A percentile compares a stretch with the other conserved stretches of the same genome.
Conservation (phyloP, 2,113 vertebrate genomes). For the Hydropotes inermis region DNA sequence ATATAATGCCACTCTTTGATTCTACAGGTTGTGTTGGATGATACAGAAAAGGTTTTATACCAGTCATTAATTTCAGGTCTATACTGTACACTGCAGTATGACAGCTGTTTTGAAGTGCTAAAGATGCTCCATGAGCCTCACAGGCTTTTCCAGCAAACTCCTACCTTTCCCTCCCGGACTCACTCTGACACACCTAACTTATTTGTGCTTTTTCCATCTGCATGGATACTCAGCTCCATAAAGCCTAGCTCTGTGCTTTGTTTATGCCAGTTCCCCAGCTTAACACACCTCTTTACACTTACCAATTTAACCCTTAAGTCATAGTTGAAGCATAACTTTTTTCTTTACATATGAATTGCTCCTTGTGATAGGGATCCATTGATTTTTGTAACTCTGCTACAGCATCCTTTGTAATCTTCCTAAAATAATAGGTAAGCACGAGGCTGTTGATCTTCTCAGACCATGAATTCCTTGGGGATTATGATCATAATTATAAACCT, state of each 20-base stretch:
- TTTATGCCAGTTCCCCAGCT: not conserved
- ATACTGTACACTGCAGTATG: not conserved
- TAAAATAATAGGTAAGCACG: not conserved
- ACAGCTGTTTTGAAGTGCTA: not conserved
- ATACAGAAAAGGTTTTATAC: not conserved
- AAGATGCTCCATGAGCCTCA: not conserved
- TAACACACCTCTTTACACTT: not conserved
- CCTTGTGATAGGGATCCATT: not conserved
- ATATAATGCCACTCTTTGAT: not conserved
- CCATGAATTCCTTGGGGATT: not conserved
- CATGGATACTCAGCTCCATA: not conserved
- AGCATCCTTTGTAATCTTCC: not conserved
- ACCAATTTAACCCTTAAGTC: not conserved
- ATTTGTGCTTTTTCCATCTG: not conserved
- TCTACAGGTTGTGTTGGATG: not conserved
- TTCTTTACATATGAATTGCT: not conserved
- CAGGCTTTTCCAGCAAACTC: not conserved
- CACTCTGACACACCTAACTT: rapidly evolving
- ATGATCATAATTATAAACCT: not conserved
- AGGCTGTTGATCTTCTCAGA: not conserved
- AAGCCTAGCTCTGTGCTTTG: not conserved
- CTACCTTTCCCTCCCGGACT: not conserved
- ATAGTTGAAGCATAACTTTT: not conserved
- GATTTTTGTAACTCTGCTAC: not conserved
- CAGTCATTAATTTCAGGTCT: not conserved